A percentile compares a stretch with the other conserved stretches of the same genome.
Conservation (phyloP, 2,888 invertebrate species). For the Actias luna region DNA sequence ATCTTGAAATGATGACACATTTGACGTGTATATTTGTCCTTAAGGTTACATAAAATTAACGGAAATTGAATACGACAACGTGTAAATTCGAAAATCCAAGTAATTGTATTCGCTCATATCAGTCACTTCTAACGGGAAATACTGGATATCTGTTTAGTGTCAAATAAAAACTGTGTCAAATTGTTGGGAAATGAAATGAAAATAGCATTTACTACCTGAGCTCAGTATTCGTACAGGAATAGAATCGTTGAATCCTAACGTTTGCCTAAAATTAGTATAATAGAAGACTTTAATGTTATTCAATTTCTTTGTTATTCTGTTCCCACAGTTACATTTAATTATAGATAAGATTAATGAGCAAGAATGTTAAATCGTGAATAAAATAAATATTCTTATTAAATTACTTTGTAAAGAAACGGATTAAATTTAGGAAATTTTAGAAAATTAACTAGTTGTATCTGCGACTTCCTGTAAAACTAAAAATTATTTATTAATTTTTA, state of each 20-base stretch:
- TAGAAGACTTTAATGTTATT: not conserved
- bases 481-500: too few species aligned
- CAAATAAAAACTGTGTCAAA: slow-evolving; percentile 51
- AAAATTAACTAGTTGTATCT: too few species aligned
- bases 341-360: not conserved
- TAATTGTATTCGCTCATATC: not conserved
- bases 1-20: not conserved
- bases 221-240: slow-evolving; percentile 42
- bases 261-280: not conserved
- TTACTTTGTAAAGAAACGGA: too few species aligned
- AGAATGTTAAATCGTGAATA: too few species aligned
- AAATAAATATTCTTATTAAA: too few species aligned
- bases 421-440: too few species aligned
- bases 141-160: not conserved
- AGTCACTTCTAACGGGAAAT: slow-evolving; percentile 11
- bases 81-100: not conserved
- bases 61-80: not conserved
- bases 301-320: not conserved
- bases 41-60: not conserved
- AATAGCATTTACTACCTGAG: slow-evolving; percentile 57
- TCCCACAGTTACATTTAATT: not conserved
- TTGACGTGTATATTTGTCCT: not conserved
- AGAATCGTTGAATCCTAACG: slow-evolving; percentile 36
- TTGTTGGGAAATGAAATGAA: slow-evolving; percentile 55
- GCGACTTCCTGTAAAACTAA: too few species aligned